Percentiles rank a stretch among this genome's conserved stretches.
Evolutionary conservation across 2,888 invertebrate genomes (phyloP).

Genomic region (Spodoptera littoralis): DNA sequence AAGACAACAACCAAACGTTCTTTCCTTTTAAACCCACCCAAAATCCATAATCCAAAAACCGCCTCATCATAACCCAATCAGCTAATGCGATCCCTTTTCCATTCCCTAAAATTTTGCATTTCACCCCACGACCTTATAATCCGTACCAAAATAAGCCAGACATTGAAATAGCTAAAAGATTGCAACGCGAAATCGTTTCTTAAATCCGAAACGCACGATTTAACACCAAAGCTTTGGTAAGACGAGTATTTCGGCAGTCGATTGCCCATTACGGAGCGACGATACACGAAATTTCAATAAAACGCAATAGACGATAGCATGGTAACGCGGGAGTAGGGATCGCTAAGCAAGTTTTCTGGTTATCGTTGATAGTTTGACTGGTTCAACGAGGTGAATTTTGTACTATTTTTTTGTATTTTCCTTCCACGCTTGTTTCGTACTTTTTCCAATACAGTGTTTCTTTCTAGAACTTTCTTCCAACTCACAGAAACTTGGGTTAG

Average conservation of each 20-base stretch:
- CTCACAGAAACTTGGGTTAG: neutral
- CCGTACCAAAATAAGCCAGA: constrained; percentile 55
- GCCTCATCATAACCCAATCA: constrained; percentile 47
- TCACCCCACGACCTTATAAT: constrained; percentile 45
- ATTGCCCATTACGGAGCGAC: constrained; percentile 80
- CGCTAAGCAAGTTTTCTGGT: constrained; percentile 43
- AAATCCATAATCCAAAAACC: constrained; percentile 22
- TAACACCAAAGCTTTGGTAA: constrained; percentile 68
- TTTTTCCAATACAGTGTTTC: constrained; percentile 6
- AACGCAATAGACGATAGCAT: constrained; percentile 66
- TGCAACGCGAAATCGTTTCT: constrained; percentile 69
- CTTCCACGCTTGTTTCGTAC: constrained; percentile 13
- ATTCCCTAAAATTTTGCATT: constrained; percentile 41
- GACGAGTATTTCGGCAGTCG: constrained; percentile 72
- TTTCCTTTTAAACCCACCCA: constrained; percentile 15
- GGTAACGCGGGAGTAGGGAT: constrained; percentile 26
- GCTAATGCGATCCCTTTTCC: constrained; percentile 45
- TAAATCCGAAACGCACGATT: constrained; percentile 76
- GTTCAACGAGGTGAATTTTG: constrained; percentile 47
- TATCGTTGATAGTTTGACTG: constrained; percentile 47
- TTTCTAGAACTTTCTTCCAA: constrained; percentile 15
- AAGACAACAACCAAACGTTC: neutral
- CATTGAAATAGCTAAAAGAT: constrained; percentile 67
- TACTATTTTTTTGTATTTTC: constrained; percentile 31
- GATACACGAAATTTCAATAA: constrained; percentile 85